Base-by-base conservation (phyloP, 1,140 invertebrate species). In the Platyura marginata region DNA sequence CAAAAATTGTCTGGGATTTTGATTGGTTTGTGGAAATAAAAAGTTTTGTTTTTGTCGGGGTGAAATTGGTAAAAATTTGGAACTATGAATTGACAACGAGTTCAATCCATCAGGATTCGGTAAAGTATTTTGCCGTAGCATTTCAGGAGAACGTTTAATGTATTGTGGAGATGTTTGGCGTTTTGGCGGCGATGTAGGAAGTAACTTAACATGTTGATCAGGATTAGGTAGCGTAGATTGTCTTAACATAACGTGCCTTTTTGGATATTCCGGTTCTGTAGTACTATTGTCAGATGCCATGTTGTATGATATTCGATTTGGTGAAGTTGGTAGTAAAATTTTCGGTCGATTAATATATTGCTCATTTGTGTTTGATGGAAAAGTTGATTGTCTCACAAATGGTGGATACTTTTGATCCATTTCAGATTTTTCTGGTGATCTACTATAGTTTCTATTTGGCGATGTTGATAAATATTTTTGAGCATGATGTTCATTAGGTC, bases 221-320 rank as follows among this genome's bases (percentile, higher is more conserved):
- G 59, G 59, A 53, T 61, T 61, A 6, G 59, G 59, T 22, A 61
- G 37, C 2, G 59, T 61, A 5, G 56, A 54, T 48, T 61, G 59
- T 1, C 59, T 52, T 42, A 53, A 48, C 49, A 61, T 56, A 32
- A 21, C 21, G 21, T 33, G 33, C 3, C 38, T 21, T 2, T 22
- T 23, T 21, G 18, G 33, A 11, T 38, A 4, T 5, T 35, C 22
- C 1, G 21, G 20, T 25, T 44, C 36, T 16, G 16, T 34, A 19
- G 16, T 23, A 35, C 42, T 18, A 29, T 36, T 29, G 2, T 38
- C 35, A 11, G 42, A 33, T 32, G 43, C 29, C 40, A 21, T 40
- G 23, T 45, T 42, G 21, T 39, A 9, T 21, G 16, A 37, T 19
- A 40, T 42, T 32, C 20, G 37, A 40, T 50, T 49, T 15, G 45